Conservation (phyloP, 2,888 invertebrate species). For the Scaptomyza flava region DNA sequence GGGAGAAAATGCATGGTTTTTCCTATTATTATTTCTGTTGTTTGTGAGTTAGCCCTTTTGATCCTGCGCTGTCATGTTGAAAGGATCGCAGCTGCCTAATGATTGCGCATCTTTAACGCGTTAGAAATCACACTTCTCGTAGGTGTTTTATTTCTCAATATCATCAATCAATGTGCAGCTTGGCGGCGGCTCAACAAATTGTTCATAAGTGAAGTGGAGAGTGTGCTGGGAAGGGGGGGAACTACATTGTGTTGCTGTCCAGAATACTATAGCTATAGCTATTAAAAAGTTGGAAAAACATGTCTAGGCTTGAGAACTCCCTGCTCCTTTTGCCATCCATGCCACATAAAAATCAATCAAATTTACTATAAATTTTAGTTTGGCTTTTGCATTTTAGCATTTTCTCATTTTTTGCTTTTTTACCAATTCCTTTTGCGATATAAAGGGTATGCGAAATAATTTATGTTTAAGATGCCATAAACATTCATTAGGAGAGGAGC, state of each 20-base stretch:
- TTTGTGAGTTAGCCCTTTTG: constrained; percentile 63
- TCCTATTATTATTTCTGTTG: constrained; percentile 10
- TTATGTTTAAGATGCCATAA: constrained; percentile 75
- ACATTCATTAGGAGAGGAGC: constrained; percentile 68
- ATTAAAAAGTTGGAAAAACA: neutral
- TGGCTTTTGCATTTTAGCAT: constrained; percentile 25
- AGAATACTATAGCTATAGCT: constrained; percentile 8
- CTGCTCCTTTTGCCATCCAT: constrained; percentile 25
- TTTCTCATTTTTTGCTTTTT: too few relatives aligned
- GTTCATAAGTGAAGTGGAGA: constrained; percentile 27
- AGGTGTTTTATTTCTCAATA: constrained; percentile 9
- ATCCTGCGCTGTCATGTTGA: constrained; percentile 77
- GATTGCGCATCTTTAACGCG: constrained; percentile 73
- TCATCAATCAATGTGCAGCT: constrained; percentile 65
- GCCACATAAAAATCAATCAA: constrained; percentile 78
- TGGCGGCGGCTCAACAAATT: constrained; percentile 58
- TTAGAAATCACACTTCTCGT: constrained; percentile 71
- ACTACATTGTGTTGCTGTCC: constrained; percentile 47
- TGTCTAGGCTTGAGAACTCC: neutral
- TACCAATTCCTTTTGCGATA: constrained; percentile 30
- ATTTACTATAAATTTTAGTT: constrained; percentile 72
- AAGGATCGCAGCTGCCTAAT: constrained; percentile 81
- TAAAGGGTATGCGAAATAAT: constrained; percentile 71
- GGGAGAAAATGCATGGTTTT: constrained; percentile 10
- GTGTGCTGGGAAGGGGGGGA: neutral